phyloP scores from a whole-genome alignment of 2,888 invertebrate species.

The Minunthozetes semirufus region DNA sequence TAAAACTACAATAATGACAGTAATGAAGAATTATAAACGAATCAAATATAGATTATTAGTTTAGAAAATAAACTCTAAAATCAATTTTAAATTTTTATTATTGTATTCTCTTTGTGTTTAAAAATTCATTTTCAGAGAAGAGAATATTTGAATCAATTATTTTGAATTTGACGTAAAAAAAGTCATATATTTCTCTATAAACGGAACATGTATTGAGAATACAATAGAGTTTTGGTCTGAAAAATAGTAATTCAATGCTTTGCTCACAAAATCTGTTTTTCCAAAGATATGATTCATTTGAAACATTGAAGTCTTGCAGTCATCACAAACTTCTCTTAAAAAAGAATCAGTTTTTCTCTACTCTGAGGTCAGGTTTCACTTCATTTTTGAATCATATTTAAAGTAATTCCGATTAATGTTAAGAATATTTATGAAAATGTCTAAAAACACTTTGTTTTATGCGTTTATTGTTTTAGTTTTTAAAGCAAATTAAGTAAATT shows the following conservation, averaged over 20 bases:
- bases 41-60: neutral
- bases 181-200: neutral
- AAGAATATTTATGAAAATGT: neutral
- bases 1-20: neutral
- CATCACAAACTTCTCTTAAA: no score
- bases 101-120: no score
- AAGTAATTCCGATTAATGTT: neutral
- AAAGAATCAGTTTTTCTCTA: no score
- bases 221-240: neutral
- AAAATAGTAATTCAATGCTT: constrained; percentile 5
- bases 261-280: neutral
- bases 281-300: neutral
- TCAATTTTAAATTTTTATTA: neutral
- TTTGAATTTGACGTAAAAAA: neutral
- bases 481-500: neutral
- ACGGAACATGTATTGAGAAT: neutral
- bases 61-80: neutral
- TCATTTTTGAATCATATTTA: neutral
- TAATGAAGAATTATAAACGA: neutral
- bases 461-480: neutral
- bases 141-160: neutral
- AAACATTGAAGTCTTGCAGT: neutral
- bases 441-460: no score
- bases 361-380: no score
- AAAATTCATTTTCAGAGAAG: neutral